Evolutionary conservation across 2,113 vertebrate genomes (phyloP), one percentile per base, ranked within the genome.

Genomic region (Nycticorax nycticorax): DNA sequence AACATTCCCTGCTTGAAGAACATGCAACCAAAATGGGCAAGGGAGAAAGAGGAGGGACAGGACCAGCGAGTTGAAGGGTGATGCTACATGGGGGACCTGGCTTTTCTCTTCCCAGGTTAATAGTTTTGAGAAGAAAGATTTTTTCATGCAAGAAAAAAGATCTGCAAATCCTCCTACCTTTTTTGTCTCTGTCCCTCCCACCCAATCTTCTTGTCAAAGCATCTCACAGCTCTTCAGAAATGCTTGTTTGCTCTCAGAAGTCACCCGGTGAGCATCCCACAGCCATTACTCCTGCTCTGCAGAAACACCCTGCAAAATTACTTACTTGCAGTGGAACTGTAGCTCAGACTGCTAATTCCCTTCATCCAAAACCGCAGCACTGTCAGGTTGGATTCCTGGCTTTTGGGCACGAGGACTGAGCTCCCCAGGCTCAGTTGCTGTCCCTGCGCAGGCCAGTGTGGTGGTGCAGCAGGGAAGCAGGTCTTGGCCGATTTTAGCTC

Each of bases 81-180:
- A 43, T 81, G 22, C 18, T 62, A 47, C 4, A 0, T 0, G 0
- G 12, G 28, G 11, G 10, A 52, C 14, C 21, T 66, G 30, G 0
- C 2, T 85, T 22, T 86, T 68, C 12, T 17, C 33, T 32, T 63
- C 41, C 33, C 39, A 30, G 7, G 14, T 76, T 47, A 76, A 28
- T 50, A 43, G 17, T 41, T 13, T 32, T 20, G 50, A 76, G 26
- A 71, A 72, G 52, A 62, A 79, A 78, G 10, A 64, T 26, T 76
- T 85, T 83, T 83, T 64, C 24, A 68, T 8, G 30, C 22, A 63
- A 43, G 16, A 30, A 22, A 22, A 63, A 47, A 8, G 37, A 32
- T 43, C 62, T 56, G 66, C 32, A 68, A 88, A 43, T 12, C 21
- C 27, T 48, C 26, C 26, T 41, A 50, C 14, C 12, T 27, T 77